Conservation (phyloP, 2,113 vertebrate species). For the Zootoca vivipara region DNA sequence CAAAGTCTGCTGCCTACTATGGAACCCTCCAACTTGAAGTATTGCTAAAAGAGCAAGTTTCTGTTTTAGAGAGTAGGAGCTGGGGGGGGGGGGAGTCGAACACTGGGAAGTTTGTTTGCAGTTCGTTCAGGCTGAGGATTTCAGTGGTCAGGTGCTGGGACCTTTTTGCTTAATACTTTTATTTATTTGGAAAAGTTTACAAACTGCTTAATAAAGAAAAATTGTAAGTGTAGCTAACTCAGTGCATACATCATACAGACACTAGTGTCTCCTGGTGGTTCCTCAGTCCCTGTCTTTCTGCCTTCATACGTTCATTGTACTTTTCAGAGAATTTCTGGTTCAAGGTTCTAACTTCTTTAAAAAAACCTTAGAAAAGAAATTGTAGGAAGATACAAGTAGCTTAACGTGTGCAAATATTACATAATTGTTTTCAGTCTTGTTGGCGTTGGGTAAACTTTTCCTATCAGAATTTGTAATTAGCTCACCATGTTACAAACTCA, state of each 20-base stretch:
- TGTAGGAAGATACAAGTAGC: not conserved
- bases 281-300: not conserved
- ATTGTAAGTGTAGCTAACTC: too few species aligned
- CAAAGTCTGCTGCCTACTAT: too few species aligned
- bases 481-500: too few species aligned
- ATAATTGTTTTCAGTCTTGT: not conserved
- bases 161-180: not conserved
- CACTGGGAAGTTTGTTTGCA: not conserved
- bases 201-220: too few species aligned
- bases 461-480: too few species aligned
- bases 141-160: not conserved
- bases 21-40: too few species aligned
- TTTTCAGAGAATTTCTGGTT: not conserved
- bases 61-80: not conserved
- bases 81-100: too few species aligned
- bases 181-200: too few species aligned
- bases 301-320: not conserved
- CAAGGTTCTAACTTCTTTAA: not conserved
- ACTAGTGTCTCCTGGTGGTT: too few species aligned
- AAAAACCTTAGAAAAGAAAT: not conserved
- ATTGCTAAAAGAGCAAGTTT: not conserved
- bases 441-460: too few species aligned
- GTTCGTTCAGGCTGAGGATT: not conserved
- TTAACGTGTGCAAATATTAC: not conserved
- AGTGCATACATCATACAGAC: not conserved